phyloP scores from a whole-genome alignment of 2,888 invertebrate species.

The Dicyrtoma fusca region DNA sequence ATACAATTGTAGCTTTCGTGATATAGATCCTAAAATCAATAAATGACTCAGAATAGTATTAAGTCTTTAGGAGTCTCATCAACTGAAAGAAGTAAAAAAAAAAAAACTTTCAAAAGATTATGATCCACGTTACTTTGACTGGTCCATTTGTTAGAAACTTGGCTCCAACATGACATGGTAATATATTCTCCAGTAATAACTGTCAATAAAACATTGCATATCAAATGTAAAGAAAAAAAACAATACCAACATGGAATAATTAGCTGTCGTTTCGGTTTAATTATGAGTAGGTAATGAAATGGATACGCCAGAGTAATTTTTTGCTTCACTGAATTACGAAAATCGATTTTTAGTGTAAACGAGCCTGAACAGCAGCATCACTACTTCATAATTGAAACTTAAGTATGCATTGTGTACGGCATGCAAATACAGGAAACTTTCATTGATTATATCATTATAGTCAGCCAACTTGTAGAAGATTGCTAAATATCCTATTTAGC shows the following conservation, averaged over 20 bases:
- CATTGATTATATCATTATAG: no score
- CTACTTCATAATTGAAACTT: no score
- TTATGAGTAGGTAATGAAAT: no score
- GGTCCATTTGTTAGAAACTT: slow-evolving; percentile 79
- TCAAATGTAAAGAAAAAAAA: not conserved
- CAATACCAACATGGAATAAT: not conserved
- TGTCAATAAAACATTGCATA: slow-evolving; percentile 1
- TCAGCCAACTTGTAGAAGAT: no score
- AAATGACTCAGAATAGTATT: slow-evolving; percentile 17
- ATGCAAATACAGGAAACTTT: no score
- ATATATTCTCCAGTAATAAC: slow-evolving; percentile 82
- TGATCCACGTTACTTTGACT: slow-evolving; percentile 62
- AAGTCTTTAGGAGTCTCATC: not conserved
- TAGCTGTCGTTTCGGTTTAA: not conserved
- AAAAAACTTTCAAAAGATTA: slow-evolving; percentile 6
- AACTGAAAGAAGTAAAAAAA: no score
- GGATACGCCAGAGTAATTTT: no score
- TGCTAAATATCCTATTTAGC: no score
- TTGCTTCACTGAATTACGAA: no score
- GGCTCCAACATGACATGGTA: slow-evolving; percentile 94
- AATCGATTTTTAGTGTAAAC: no score
- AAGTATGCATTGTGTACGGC: no score
- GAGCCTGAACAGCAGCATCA: no score
- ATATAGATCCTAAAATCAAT: slow-evolving; percentile 75
- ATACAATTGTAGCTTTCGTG: slow-evolving; percentile 92